Conservation (phyloP, 2,888 invertebrate species). For the Pollenia amentaria region DNA sequence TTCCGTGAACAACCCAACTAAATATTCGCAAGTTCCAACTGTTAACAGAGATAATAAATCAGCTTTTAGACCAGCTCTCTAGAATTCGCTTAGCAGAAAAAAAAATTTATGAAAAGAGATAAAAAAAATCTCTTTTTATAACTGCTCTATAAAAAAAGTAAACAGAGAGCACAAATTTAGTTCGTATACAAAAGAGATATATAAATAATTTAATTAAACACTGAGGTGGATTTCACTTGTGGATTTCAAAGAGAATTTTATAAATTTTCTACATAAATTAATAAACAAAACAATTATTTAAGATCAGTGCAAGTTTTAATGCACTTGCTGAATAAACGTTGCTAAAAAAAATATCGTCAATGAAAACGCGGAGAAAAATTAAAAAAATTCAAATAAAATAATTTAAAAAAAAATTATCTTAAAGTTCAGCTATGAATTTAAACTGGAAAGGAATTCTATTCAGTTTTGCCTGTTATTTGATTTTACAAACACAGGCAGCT, state of each 20-base stretch:
- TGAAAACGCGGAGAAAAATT: not conserved
- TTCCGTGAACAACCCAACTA: too few relatives aligned
- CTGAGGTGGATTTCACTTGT: too few relatives aligned
- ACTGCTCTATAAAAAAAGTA: not conserved
- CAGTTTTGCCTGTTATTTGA: not conserved
- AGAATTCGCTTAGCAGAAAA: not conserved
- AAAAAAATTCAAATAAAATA: not conserved
- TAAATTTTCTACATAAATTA: not conserved
- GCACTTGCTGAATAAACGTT: not conserved
- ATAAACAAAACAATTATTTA: not conserved
- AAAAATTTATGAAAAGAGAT: too few relatives aligned
- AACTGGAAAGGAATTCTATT: not conserved
- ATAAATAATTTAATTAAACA: not conserved
- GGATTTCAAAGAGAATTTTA: not conserved
- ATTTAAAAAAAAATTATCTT: not conserved
- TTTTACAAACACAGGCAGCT: slow-evolving; percentile 63
- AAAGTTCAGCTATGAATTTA: slow-evolving; percentile 6
- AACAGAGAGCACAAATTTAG: not conserved
- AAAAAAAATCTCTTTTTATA: too few relatives aligned
- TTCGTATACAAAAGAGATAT: not conserved
- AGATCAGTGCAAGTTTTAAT: slow-evolving; percentile 12
- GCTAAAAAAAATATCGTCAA: not conserved
- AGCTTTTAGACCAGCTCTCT: not conserved
- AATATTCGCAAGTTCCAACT: not conserved
- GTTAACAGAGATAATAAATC: not conserved